Conservation (phyloP, 2,113 vertebrate genomes). For the Gymnobelideus leadbeateri region DNA sequence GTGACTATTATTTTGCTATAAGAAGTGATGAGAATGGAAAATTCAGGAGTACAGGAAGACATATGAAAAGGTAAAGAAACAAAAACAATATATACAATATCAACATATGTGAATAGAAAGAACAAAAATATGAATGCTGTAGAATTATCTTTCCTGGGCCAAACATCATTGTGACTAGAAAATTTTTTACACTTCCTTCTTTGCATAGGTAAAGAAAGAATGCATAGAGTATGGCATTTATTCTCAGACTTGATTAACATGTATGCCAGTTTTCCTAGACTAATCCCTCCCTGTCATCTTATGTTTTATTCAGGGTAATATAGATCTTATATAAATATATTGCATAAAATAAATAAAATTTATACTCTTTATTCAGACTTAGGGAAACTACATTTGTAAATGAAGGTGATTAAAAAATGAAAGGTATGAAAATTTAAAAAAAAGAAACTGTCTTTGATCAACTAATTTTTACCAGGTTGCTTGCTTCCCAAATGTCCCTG, state of each 20-base stretch:
- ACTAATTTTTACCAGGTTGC: no score
- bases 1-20: background rate
- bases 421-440: no score
- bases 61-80: background rate
- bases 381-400: no score
- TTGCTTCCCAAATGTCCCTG: no score
- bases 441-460: no score
- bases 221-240: background rate
- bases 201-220: background rate
- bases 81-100: background rate
- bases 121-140: background rate
- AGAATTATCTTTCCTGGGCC: background rate
- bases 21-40: background rate
- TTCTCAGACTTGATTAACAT: background rate
- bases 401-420: no score
- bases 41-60: background rate
- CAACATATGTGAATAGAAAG: background rate
- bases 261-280: background rate
- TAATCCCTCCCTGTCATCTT: no score
- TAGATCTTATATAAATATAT: no score
- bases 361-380: no score
- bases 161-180: background rate
- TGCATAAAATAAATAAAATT: no score
- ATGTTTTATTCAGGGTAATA: no score
- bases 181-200: background rate